These are phyloP conservation scores for Ptilonorhynchus violaceus DNA, from an alignment of 2,113 vertebrate species.

Conservation along the genomic window DNA sequence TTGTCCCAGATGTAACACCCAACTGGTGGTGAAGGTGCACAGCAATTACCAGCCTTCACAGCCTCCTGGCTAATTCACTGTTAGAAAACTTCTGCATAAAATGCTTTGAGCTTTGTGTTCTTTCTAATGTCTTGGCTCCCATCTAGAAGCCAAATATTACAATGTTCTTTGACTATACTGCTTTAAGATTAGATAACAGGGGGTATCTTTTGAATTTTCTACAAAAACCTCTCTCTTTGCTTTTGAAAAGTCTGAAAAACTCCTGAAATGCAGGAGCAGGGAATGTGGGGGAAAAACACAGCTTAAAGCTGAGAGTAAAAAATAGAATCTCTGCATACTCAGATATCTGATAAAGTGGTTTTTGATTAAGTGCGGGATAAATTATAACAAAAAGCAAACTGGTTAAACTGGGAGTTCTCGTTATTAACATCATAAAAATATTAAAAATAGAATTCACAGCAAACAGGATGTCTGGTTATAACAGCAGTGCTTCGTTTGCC, in stretches of 20 bases:
- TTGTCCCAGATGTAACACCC: not conserved
- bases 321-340: not conserved
- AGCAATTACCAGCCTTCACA: not conserved
- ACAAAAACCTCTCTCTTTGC: not conserved
- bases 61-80: not conserved
- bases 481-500: not conserved
- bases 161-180: not conserved
- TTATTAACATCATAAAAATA: not conserved
- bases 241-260: not conserved
- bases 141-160: not conserved
- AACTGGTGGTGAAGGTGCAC: not conserved
- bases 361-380: not conserved
- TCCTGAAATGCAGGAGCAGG: not conserved
- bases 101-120: not conserved
- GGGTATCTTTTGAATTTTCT: not conserved
- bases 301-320: not conserved
- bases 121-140: not conserved
- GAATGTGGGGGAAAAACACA: not conserved
- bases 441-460: slow-evolving; percentile 17
- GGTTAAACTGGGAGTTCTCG: not conserved
- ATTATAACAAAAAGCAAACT: not conserved
- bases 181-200: not conserved
- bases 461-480: slow-evolving; percentile 40
- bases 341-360: not conserved
- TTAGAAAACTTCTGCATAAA: not conserved